Evolutionary conservation across 1,140 invertebrate genomes (phyloP).

Genomic region (Globodera ellingtonae): DNA sequence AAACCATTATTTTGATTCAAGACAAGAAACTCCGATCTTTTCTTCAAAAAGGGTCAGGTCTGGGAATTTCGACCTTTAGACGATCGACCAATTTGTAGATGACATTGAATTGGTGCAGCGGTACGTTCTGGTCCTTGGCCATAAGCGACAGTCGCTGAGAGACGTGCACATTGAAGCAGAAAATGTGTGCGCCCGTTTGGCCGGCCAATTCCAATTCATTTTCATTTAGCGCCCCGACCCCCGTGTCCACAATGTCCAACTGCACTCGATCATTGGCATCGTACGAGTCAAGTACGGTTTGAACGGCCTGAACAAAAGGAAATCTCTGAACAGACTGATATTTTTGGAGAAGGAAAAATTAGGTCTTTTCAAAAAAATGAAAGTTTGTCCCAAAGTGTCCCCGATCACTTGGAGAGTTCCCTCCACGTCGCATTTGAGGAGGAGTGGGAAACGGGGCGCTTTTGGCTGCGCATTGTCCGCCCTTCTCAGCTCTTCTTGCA

Average conservation of each 20-base stretch:
- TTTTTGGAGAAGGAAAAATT: not conserved
- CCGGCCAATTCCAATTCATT: constrained; percentile 83
- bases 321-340: too few species aligned
- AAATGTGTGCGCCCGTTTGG: constrained; percentile 73
- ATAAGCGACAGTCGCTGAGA: constrained; percentile 32
- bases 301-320: constrained; percentile 76
- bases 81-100: constrained; percentile 58
- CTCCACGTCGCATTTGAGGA: constrained; percentile 71
- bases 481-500: not conserved
- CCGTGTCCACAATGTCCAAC: constrained; percentile 84
- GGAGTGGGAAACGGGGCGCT: constrained; percentile 26
- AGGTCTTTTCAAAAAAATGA: not conserved
- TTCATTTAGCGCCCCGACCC: constrained; percentile 80
- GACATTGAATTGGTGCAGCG: constrained; percentile 57
- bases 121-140: constrained; percentile 47
- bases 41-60: too few species aligned
- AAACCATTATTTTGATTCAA: constrained; percentile 15
- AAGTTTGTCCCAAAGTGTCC: not conserved
- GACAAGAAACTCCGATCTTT: not conserved
- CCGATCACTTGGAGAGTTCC: constrained; percentile 71
- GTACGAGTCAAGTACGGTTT: constrained; percentile 88
- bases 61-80: constrained; percentile 39
- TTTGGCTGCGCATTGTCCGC: constrained; percentile 4
- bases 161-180: constrained; percentile 58
- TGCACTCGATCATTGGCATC: constrained; percentile 75